A percentile compares a stretch with the other conserved stretches of the same genome.
Evolutionary conservation across 2,888 invertebrate genomes (phyloP).

Genomic region (Spatulosminthurus flaviceps): DNA sequence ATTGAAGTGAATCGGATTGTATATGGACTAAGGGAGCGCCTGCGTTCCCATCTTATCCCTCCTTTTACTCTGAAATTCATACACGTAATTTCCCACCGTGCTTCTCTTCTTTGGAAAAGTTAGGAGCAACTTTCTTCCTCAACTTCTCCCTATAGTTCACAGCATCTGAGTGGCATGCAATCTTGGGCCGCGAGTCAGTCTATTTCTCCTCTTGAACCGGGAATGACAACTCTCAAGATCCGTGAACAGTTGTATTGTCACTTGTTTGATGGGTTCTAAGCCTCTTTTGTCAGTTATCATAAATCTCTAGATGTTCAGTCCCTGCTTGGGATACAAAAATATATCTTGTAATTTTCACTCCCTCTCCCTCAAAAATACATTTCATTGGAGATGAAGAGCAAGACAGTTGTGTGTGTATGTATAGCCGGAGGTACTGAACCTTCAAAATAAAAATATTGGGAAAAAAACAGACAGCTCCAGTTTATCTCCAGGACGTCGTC

Average conservation of each 20-base stretch:
- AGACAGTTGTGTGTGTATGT: no score
- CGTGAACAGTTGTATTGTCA: slow-evolving; percentile 5
- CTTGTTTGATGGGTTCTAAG: background rate
- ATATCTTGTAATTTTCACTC: background rate
- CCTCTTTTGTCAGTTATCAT: background rate
- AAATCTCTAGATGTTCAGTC: no score
- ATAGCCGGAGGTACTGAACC: no score
- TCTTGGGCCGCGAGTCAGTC: slow-evolving; percentile 20
- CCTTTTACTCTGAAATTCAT: no score
- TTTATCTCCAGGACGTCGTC: no score
- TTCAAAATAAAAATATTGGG: no score
- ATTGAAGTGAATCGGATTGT: slow-evolving; percentile 20
- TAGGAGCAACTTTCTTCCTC: no score
- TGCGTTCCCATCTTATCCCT: slow-evolving; percentile 35
- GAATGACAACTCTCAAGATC: slow-evolving; percentile 12
- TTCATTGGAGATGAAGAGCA: no score
- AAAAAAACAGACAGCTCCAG: no score
- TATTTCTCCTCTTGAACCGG: slow-evolving; percentile 5
- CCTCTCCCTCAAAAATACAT: no score
- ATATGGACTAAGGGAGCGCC: slow-evolving; percentile 22
- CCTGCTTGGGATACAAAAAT: no score
- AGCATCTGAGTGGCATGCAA: slow-evolving; percentile 40
- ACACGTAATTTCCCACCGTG: background rate
- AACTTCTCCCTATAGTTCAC: background rate
- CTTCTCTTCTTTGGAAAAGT: no score